phyloP scores from a whole-genome alignment of 2,113 vertebrate species.

The Nansenia antarctica region DNA sequence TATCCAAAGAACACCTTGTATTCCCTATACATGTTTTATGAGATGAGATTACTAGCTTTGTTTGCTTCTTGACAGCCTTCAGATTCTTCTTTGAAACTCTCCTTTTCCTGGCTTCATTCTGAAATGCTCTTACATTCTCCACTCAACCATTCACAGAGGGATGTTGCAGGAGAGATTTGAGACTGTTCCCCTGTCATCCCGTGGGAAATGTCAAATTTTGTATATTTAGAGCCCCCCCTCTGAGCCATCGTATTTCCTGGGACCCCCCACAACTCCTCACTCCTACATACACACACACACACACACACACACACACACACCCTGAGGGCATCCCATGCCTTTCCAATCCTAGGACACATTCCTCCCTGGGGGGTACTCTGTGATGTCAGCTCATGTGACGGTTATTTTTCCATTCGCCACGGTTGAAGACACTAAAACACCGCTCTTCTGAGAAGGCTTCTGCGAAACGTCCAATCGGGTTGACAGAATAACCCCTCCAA shows the following conservation, averaged over 20 bases:
- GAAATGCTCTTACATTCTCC: constrained; percentile 10
- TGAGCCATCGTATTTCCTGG: constrained; percentile 34
- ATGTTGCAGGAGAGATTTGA: constrained; percentile 10
- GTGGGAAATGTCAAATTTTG: constrained; percentile 37
- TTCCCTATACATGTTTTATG: too few species aligned
- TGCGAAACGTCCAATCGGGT: too few species aligned
- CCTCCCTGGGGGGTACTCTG: neutral
- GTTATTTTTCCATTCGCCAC: neutral
- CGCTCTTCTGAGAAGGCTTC: neutral
- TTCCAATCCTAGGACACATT: constrained; percentile 33
- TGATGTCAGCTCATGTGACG: neutral
- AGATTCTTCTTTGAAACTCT: too few species aligned
- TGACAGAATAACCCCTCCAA: too few species aligned
- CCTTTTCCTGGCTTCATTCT: neutral
- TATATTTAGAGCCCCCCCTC: constrained; percentile 46
- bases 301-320: neutral
- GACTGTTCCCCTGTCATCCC: constrained; percentile 53
- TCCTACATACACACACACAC: neutral
- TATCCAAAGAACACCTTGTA: too few species aligned
- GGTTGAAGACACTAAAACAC: neutral
- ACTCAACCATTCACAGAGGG: constrained; percentile 1
- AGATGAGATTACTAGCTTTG: too few species aligned
- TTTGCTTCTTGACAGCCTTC: too few species aligned
- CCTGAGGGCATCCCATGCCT: neutral
- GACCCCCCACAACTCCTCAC: constrained; percentile 25